Evolutionary conservation across 1,140 invertebrate species (phyloP).

Genomic region (Ruditapes philippinarum): DNA sequence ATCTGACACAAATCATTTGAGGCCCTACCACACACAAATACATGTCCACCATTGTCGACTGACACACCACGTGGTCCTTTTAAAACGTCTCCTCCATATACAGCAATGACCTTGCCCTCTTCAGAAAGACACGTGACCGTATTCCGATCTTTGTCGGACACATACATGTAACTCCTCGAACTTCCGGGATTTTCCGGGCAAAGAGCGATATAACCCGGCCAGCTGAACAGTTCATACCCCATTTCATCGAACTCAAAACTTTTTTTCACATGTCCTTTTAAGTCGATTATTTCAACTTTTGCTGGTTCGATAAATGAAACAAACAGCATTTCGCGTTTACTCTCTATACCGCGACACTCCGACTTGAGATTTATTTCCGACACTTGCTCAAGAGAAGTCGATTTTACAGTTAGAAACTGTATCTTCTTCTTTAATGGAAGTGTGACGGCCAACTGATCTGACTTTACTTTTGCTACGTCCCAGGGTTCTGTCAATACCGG

Average conservation of each 20-base stretch:
- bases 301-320: neutral
- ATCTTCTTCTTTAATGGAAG: conserved; percentile 13
- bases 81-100: neutral
- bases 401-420: neutral
- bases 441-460: neutral
- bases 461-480: neutral
- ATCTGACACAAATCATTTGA: conserved; percentile 28
- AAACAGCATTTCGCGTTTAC: neutral
- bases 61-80: conserved; percentile 23
- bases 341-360: conserved; percentile 27
- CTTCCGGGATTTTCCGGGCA: neutral
- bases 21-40: conserved; percentile 19
- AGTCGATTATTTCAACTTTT: conserved; percentile 15
- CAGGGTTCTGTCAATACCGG: conserved; percentile 15
- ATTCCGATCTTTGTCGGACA: conserved; percentile 26
- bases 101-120: neutral
- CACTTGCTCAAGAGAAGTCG: neutral
- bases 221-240: conserved; percentile 17
- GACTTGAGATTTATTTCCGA: neutral
- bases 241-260: neutral
- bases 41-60: neutral
- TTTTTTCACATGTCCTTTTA: neutral
- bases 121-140: neutral
- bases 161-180: neutral
- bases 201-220: conserved; percentile 5